Evolutionary conservation across 2,113 vertebrate species (phyloP), one percentile per base, ranked within the genome.

Genomic region (Gavialis gangeticus): DNA sequence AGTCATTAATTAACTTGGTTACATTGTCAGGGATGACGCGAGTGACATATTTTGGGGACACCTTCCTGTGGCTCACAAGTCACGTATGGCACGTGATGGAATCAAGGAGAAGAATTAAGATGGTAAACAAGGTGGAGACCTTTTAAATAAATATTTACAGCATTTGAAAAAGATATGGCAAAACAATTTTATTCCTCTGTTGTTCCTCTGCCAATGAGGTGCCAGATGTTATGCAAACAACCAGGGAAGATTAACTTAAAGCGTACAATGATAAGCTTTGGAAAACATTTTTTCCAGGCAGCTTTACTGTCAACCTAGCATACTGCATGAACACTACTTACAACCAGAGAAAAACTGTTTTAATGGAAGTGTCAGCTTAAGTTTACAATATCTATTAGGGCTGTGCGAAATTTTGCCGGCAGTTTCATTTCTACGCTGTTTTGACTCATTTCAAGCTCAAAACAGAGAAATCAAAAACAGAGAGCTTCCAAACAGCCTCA

Each of bases 1-100:
- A 75, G 96, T 79, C 91, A 95, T 60, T 95, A 81, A 96, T 96
- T 94, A 97, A 97, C 93, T 25, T 66, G 54, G 64, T 58, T 0
- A 1, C 0, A 0, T 25, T 3, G 5, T 66, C 64, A 9, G 2
- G 59, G 25, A 13, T 58, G 64, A 19, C 0, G 0, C 9, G 58
- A 55, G 25, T 0, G 2, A 77, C 0, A 0, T 5, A 8, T 4
- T 1, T 58, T 0, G 0, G 37, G 37, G 84, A 82, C 60, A 60
- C 56, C 30, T 2, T 10, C 5, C 3, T 0, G 73, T 0, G 0
- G 54, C 77, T 0, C 79, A 1, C 15, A 89, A 81, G 19, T 4
- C 92, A 87, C 0, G 0, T 4, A 46, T 1, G 14, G 54, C 27
- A 34, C 27, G 75, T 28, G 54, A 37, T 64, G 6, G 34, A 73